Conservation (phyloP, 2,888 invertebrate species). For the Drosophila dives region DNA sequence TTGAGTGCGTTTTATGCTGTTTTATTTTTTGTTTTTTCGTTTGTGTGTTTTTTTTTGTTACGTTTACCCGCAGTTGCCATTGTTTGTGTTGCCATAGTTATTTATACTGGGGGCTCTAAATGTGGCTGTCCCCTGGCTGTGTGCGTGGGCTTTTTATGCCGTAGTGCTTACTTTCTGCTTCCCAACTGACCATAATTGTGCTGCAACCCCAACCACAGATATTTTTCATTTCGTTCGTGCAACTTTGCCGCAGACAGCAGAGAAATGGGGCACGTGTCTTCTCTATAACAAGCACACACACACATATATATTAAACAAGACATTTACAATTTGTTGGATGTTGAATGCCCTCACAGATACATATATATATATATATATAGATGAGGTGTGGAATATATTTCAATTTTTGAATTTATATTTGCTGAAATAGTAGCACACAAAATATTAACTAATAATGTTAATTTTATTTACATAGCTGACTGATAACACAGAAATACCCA, state of each 20-base stretch:
- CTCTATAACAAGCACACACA: constrained; percentile 22
- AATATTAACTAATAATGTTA: too few relatives aligned
- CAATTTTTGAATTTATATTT: too few relatives aligned
- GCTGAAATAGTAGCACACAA: too few relatives aligned
- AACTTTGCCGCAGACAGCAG: constrained; percentile 28
- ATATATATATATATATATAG: neutral
- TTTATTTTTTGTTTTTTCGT: neutral
- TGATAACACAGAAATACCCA: neutral
- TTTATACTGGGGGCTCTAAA: constrained; percentile 53
- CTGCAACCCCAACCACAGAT: constrained; percentile 38
- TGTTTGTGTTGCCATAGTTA: constrained; percentile 59
- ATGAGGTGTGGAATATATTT: neutral
- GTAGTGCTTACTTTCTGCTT: constrained; percentile 4
- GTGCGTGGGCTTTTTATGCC: constrained; percentile 15
- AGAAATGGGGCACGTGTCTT: constrained; percentile 58
- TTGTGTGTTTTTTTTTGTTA: neutral
- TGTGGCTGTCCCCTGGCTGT: constrained; percentile 6
- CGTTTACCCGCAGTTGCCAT: constrained; percentile 36
- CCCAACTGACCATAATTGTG: constrained; percentile 64
- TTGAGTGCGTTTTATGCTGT: constrained; percentile 53
- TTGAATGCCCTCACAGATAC: neutral
- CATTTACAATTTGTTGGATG: neutral
- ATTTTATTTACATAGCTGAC: neutral
- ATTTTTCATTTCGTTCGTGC: constrained; percentile 58
- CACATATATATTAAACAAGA: neutral